phyloP scores from a whole-genome alignment of 2,797 vertebrate genomes.

The Sebastes itinus region DNA sequence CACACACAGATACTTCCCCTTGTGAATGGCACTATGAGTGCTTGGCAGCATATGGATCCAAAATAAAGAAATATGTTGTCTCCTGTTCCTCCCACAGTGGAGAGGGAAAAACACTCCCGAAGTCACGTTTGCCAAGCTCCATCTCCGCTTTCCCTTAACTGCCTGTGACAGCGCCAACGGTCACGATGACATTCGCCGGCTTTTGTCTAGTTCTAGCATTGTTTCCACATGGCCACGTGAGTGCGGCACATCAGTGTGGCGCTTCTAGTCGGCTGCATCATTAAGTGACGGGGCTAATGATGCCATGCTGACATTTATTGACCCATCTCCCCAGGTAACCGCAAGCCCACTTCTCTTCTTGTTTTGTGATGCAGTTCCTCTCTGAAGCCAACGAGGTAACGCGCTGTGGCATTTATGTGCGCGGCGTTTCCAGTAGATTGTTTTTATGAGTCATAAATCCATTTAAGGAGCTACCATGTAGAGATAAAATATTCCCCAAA shows the following conservation, averaged over 20 bases:
- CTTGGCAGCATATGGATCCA: constrained; percentile 53
- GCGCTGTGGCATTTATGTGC: constrained; percentile 42
- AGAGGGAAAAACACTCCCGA: constrained; percentile 26
- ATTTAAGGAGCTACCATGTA: constrained; percentile 62
- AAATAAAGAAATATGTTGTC: constrained; percentile 67
- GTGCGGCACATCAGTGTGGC: background rate
- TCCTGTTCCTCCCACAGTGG: constrained; percentile 31
- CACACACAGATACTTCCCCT: constrained; percentile 39
- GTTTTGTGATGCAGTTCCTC: constrained; percentile 40
- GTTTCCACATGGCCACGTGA: constrained; percentile 14
- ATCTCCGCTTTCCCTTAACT: constrained; percentile 11
- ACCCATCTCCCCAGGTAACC: constrained; percentile 64
- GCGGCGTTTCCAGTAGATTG: constrained; percentile 43
- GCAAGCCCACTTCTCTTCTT: constrained; percentile 29
- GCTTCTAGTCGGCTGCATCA: constrained; percentile 26
- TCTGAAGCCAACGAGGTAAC: constrained; percentile 40
- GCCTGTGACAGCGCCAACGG: constrained; percentile 6
- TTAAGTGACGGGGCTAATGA: constrained; percentile 65
- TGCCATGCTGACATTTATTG: constrained; percentile 69
- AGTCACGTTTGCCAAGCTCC: constrained; percentile 19
- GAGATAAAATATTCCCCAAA: constrained; percentile 54
- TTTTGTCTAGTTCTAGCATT: constrained; percentile 4
- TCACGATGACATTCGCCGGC: constrained; percentile 1
- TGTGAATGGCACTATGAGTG: constrained; percentile 29
- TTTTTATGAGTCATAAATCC: constrained; percentile 74